Conservation (phyloP, 2,113 vertebrate genomes). For the Protobothrops flavoviridis region DNA sequence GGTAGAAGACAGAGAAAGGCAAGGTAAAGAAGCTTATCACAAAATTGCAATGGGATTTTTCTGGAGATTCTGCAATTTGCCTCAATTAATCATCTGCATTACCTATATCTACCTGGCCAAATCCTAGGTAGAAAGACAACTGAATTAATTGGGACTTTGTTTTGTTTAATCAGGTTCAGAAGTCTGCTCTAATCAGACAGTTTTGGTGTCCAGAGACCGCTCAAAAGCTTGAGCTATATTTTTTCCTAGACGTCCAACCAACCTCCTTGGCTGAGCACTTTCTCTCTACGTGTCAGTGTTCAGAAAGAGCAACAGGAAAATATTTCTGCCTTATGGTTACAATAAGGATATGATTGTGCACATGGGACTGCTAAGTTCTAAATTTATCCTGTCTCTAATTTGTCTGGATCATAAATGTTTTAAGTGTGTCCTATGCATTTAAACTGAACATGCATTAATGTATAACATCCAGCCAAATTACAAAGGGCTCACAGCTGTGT, state of each 20-base stretch:
- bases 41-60: not conserved
- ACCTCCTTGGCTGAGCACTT: conserved; percentile 58
- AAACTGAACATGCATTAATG: conserved; percentile 1
- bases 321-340: conserved; percentile 50
- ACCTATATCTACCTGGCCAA: not conserved
- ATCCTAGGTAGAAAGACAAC: not conserved
- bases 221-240: conserved; percentile 55
- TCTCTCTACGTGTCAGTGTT: conserved; percentile 62
- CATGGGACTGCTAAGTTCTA: conserved; percentile 48
- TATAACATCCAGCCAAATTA: not conserved
- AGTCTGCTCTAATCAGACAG: not conserved
- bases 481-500: conserved; percentile 26
- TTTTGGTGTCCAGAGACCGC: conserved; percentile 47
- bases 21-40: not conserved
- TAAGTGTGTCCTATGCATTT: not conserved
- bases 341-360: conserved; percentile 40
- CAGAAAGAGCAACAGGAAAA: conserved; percentile 63
- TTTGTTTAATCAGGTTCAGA: not conserved
- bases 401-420: conserved; percentile 39
- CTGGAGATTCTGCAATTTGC: not conserved
- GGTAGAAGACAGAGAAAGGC: not conserved
- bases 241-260: conserved; percentile 48
- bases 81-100: not conserved
- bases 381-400: conserved; percentile 58
- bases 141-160: not conserved